Percentiles rank a stretch among this genome's conserved stretches.
These are phyloP conservation scores for Scaptomyza polygonia DNA, from an alignment of 2,888 invertebrate species.

Conservation along the genomic window DNA sequence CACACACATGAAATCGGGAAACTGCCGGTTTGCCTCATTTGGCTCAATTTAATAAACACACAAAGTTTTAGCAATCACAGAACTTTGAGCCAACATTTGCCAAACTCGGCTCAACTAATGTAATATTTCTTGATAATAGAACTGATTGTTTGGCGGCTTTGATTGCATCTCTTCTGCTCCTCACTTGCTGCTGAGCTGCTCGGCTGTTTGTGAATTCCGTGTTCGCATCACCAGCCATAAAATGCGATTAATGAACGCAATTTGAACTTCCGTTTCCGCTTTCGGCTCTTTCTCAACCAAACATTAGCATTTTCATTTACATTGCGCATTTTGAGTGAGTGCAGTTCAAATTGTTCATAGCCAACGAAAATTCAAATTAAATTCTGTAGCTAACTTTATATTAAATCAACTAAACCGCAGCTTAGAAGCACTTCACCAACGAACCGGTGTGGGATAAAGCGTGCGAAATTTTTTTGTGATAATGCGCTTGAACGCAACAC, in stretches of 20 bases:
- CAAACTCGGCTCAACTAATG: conserved; percentile 57
- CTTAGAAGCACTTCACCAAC: not conserved
- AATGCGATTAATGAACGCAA: conserved; percentile 55
- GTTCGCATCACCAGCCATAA: conserved; percentile 41
- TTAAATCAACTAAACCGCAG: conserved; percentile 19
- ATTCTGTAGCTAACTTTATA: conserved; percentile 9
- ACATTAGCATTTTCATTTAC: conserved; percentile 21
- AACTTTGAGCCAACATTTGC: conserved; percentile 48
- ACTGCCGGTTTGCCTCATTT: conserved; percentile 46
- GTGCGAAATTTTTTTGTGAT: conserved; percentile 34
- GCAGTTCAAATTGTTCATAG: conserved; percentile 1
- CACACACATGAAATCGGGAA: conserved; percentile 1
- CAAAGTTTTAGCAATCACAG: conserved; percentile 49
- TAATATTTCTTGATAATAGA: conserved; percentile 64
- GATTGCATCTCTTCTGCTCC: conserved; percentile 11
- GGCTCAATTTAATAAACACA: conserved; percentile 64
- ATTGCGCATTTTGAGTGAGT: conserved; percentile 6
- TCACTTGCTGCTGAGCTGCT: conserved; percentile 1
- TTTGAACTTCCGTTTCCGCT: conserved; percentile 54
- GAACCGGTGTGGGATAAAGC: not conserved
- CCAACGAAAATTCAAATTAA: conserved; percentile 1
- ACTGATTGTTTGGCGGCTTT: conserved; percentile 43
- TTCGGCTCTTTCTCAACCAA: conserved; percentile 10
- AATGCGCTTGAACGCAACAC: conserved; percentile 79
- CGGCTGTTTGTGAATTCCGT: conserved; percentile 50